A percentile compares a stretch with the other conserved stretches of the same genome.
Conservation (phyloP, 1,140 invertebrate species). For the Chrysoperla carnea region DNA sequence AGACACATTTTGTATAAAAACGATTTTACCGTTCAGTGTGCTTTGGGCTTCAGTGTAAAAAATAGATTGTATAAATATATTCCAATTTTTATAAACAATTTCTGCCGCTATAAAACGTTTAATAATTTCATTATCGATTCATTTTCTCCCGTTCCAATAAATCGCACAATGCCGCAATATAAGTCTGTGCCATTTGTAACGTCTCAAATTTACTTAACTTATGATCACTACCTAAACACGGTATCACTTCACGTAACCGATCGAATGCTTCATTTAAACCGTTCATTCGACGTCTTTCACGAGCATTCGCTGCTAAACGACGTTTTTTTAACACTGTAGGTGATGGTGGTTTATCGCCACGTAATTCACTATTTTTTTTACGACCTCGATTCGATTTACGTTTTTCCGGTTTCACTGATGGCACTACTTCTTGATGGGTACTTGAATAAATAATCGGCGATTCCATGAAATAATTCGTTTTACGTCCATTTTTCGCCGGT, state of each 20-base stretch:
- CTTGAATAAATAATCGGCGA: too few species aligned
- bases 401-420: background rate
- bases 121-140: background rate
- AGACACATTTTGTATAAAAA: too few species aligned
- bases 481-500: too few species aligned
- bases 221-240: slow-evolving; percentile 52
- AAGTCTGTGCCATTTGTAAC: slow-evolving; percentile 75
- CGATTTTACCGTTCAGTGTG: too few species aligned
- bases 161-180: slow-evolving; percentile 56
- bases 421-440: too few species aligned
- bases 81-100: too few species aligned
- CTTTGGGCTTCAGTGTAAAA: too few species aligned
- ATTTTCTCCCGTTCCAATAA: slow-evolving; percentile 22
- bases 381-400: slow-evolving; percentile 4
- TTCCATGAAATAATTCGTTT: too few species aligned
- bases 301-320: slow-evolving; percentile 56
- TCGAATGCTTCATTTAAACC: slow-evolving; percentile 71
- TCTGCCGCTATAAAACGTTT: too few species aligned
- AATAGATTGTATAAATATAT: too few species aligned
- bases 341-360: slow-evolving; percentile 23
- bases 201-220: slow-evolving; percentile 79
- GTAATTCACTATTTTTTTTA: slow-evolving; percentile 6
- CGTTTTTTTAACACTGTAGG: slow-evolving; percentile 40
- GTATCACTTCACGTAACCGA: slow-evolving; percentile 57
- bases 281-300: slow-evolving; percentile 65